These are phyloP conservation scores for Pan paniscus DNA, from an alignment of 2,113 vertebrate genomes.

Conservation along the genomic window DNA sequence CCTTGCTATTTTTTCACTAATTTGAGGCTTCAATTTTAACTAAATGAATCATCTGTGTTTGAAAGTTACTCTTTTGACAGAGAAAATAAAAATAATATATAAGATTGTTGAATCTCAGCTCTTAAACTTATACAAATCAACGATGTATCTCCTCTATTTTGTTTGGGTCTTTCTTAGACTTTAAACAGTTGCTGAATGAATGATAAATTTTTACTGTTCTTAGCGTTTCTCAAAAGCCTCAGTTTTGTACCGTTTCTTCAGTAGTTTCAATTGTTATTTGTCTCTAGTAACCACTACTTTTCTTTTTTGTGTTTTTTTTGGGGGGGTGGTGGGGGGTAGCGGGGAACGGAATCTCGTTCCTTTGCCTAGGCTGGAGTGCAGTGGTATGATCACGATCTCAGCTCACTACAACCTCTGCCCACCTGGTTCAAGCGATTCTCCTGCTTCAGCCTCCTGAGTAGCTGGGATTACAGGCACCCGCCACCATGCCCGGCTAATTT, in stretches of 20 bases:
- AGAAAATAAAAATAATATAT: conserved; percentile 1
- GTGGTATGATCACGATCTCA: too few relatives aligned
- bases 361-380: too few relatives aligned
- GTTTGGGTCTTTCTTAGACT: background rate
- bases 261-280: background rate
- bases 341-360: too few relatives aligned
- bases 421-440: too few relatives aligned
- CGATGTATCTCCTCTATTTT: background rate
- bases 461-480: too few relatives aligned
- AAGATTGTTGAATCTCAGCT: background rate
- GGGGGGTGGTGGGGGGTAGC: too few relatives aligned
- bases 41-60: background rate
- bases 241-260: background rate
- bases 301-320: background rate
- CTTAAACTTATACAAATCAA: background rate
- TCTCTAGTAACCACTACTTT: background rate
- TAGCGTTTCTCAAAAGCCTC: background rate
- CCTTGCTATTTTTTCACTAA: background rate
- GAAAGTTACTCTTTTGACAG: background rate
- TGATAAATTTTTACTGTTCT: background rate
- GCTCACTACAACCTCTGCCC: too few relatives aligned
- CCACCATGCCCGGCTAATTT: too few relatives aligned
- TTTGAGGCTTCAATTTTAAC: background rate
- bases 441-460: too few relatives aligned
- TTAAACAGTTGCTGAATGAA: background rate